A percentile compares a stretch with the other conserved stretches of the same genome.
These are phyloP conservation scores for Diarsia dahlii DNA, from an alignment of 2,888 invertebrate genomes.

Conservation along the genomic window DNA sequence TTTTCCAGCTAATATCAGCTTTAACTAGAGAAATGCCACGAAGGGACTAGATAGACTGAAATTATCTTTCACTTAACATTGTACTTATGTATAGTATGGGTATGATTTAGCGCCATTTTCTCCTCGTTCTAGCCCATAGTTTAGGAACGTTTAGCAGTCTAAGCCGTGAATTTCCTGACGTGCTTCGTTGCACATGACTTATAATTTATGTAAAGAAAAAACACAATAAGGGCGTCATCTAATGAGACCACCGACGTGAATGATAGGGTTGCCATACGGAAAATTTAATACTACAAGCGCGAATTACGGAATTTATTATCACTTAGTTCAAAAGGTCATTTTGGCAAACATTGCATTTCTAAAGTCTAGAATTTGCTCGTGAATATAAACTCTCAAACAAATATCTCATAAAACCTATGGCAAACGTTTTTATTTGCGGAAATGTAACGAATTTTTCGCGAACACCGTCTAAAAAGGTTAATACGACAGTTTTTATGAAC, in stretches of 20 bases:
- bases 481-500: constrained; percentile 60
- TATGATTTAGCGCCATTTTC: constrained; percentile 68
- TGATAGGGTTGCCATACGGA: constrained; percentile 67
- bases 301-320: not conserved
- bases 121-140: constrained; percentile 74
- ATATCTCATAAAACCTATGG: constrained; percentile 11
- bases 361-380: not conserved
- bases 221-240: constrained; percentile 76
- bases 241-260: constrained; percentile 84
- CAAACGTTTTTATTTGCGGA: constrained; percentile 24
- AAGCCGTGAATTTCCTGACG: constrained; percentile 65
- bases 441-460: constrained; percentile 18
- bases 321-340: not conserved
- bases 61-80: constrained; percentile 67
- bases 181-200: constrained; percentile 72
- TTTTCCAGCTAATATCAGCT: constrained; percentile 53
- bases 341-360: not conserved
- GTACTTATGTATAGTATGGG: constrained; percentile 38
- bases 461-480: constrained; percentile 47
- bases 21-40: constrained; percentile 48
- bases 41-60: constrained; percentile 55
- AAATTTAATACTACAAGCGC: not conserved
- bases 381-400: not conserved
- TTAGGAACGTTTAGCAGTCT: constrained; percentile 75
- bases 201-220: constrained; percentile 79